Conservation (phyloP, 2,888 invertebrate species). For the Leucoma salicis region DNA sequence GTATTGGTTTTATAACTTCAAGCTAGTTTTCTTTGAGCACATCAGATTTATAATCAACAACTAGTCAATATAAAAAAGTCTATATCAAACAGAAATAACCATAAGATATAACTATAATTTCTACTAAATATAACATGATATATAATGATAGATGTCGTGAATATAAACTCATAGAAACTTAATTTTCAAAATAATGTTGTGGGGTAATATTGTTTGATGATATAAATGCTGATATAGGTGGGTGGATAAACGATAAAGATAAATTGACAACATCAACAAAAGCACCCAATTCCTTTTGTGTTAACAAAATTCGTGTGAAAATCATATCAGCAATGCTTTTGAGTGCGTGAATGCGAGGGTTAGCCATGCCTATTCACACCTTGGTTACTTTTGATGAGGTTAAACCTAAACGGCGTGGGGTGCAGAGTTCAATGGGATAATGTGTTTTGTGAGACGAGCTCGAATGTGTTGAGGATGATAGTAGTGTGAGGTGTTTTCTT, state of each 20-base stretch:
- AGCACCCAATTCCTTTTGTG: conserved; percentile 43
- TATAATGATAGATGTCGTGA: no score
- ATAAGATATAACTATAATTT: no score
- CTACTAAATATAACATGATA: no score
- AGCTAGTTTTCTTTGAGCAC: no score
- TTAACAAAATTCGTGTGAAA: conserved; percentile 49
- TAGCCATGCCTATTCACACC: conserved; percentile 50
- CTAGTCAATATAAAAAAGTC: no score
- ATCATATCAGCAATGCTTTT: conserved; percentile 49
- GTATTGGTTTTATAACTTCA: no score
- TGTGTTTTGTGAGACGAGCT: conserved; percentile 12
- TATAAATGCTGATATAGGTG: no score
- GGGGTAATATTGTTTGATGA: no score
- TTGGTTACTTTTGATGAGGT: conserved; percentile 53
- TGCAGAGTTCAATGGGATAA: conserved; percentile 27
- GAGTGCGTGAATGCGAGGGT: conserved; percentile 48
- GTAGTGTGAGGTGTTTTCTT: conserved; percentile 9
- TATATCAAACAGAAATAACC: no score
- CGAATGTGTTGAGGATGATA: conserved; percentile 24
- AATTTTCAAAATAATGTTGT: no score
- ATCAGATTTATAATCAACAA: no score
- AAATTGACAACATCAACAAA: conserved; percentile 35
- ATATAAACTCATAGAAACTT: no score
- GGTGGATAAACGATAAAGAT: conserved; percentile 29
- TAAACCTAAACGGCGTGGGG: conserved; percentile 34